Evolutionary conservation across 2,888 invertebrate genomes (phyloP).

Genomic region (Drosophila trichaetosa): DNA sequence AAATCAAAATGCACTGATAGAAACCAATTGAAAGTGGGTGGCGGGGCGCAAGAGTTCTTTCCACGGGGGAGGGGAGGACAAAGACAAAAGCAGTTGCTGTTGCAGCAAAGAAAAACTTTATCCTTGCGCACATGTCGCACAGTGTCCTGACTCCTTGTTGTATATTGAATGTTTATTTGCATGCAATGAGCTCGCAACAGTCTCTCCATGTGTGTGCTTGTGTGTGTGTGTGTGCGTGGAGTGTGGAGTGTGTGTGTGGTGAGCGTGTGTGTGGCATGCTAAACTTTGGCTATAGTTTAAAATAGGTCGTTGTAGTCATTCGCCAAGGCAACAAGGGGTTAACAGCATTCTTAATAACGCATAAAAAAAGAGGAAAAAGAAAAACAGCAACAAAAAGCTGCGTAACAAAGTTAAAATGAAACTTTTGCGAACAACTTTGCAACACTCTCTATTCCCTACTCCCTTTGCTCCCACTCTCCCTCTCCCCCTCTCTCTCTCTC

Average conservation of each 20-base stretch:
- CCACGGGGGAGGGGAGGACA: neutral
- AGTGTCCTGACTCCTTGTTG: slow-evolving; percentile 28
- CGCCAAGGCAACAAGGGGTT: slow-evolving; percentile 60
- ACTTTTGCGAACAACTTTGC: slow-evolving; percentile 53
- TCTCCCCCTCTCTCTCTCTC: fast-evolving
- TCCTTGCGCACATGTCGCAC: slow-evolving; percentile 60
- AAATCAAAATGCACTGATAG: slow-evolving; percentile 79
- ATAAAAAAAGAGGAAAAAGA: slow-evolving; percentile 32
- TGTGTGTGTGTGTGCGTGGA: slow-evolving; percentile 19
- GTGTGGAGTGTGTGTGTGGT: slow-evolving; percentile 8
- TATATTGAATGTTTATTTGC: slow-evolving; percentile 79
- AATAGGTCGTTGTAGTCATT: slow-evolving; percentile 43
- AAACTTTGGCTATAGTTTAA: slow-evolving; percentile 56
- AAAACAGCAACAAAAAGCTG: slow-evolving; percentile 36
- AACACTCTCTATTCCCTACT: slow-evolving; percentile 2
- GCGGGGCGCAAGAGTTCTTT: neutral
- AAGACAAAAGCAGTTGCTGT: slow-evolving; percentile 19
- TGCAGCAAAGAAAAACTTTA: slow-evolving; percentile 49
- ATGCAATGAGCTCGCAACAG: slow-evolving; percentile 53
- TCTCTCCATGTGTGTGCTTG: slow-evolving; percentile 2
- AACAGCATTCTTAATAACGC: slow-evolving; percentile 74
- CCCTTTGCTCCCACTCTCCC: neutral
- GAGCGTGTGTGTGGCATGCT: slow-evolving; percentile 9
- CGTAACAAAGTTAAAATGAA: slow-evolving; percentile 76
- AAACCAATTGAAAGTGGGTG: slow-evolving; percentile 63